Evolutionary conservation across 2,888 invertebrate genomes (phyloP).

Genomic region (Drosophila ezoana): DNA sequence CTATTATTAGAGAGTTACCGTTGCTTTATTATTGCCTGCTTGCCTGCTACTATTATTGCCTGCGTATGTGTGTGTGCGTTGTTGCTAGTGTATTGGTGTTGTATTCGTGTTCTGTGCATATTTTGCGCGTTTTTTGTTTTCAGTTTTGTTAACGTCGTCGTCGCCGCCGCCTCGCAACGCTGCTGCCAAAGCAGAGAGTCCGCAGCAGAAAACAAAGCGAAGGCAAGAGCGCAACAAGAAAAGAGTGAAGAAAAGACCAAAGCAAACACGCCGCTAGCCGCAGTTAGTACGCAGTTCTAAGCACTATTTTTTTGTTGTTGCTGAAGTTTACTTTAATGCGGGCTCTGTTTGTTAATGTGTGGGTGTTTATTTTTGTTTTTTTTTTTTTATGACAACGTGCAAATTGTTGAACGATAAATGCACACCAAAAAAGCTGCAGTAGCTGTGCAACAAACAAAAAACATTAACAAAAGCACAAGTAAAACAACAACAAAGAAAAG

Average conservation of each 20-base stretch:
- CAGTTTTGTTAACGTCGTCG: conserved; percentile 76
- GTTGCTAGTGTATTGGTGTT: conserved; percentile 33
- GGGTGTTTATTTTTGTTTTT: conserved; percentile 43
- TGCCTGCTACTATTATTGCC: conserved; percentile 62
- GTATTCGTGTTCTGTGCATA: conserved; percentile 70
- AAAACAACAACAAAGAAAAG: conserved; percentile 38
- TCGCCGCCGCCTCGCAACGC: conserved; percentile 66
- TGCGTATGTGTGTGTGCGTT: conserved; percentile 27
- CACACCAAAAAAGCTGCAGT: conserved; percentile 34
- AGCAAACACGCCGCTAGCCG: conserved; percentile 51
- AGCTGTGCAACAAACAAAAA: conserved; percentile 24
- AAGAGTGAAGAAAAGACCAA: conserved; percentile 40
- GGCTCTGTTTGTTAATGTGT: conserved; percentile 21
- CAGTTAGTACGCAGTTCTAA: conserved; percentile 69
- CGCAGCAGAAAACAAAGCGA: conserved; percentile 41
- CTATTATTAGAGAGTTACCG: conserved; percentile 78
- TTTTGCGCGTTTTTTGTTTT: conserved; percentile 77
- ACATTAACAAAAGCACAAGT: conserved; percentile 16
- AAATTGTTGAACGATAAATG: conserved; percentile 54
- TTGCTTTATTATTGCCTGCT: conserved; percentile 70
- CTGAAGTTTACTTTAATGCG: conserved; percentile 31
- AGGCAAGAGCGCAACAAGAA: conserved; percentile 34
- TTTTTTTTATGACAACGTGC: conserved; percentile 54
- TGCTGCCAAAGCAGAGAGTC: conserved; percentile 45
- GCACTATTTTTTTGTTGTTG: conserved; percentile 24